Percentiles rank a stretch among this genome's conserved stretches.
Evolutionary conservation across 2,888 invertebrate genomes (phyloP).

Genomic region (Brachyptera putata): DNA sequence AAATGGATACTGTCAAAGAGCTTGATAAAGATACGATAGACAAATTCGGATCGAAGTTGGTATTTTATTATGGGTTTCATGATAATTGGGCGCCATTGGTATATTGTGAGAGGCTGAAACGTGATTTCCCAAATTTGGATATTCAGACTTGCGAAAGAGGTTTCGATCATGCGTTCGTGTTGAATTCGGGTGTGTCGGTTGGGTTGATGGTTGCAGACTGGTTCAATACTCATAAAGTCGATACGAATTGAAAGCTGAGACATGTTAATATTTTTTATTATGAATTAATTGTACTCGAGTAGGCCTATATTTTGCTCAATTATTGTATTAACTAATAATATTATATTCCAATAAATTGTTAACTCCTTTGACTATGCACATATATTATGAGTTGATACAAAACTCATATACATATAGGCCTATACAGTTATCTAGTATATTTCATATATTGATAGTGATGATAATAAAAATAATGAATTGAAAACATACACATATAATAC

Average conservation of each 20-base stretch:
- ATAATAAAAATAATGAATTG: no score
- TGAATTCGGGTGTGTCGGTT: constrained; percentile 58
- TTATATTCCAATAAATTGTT: no score
- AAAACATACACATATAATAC: no score
- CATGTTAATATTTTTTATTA: neutral
- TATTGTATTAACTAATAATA: no score
- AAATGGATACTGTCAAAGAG: constrained; percentile 69
- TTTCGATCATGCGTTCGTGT: constrained; percentile 76
- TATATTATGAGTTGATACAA: no score
- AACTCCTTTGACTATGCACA: no score
- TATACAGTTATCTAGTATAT: no score
- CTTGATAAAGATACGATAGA: constrained; percentile 60
- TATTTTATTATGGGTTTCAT: constrained; percentile 71
- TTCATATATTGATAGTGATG: no score
- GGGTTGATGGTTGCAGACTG: constrained; percentile 42
- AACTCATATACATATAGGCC: no score
- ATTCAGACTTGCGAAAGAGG: constrained; percentile 56
- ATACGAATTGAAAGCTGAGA: neutral
- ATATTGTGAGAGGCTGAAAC: constrained; percentile 63
- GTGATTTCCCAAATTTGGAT: constrained; percentile 56
- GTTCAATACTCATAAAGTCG: constrained; percentile 2
- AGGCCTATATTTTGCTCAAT: no score
- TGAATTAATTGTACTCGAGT: no score
- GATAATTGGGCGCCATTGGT: constrained; percentile 82
- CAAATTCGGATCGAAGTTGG: constrained; percentile 57